phyloP scores from a whole-genome alignment of 2,113 vertebrate species.

The Prionailurus bengalensis region DNA sequence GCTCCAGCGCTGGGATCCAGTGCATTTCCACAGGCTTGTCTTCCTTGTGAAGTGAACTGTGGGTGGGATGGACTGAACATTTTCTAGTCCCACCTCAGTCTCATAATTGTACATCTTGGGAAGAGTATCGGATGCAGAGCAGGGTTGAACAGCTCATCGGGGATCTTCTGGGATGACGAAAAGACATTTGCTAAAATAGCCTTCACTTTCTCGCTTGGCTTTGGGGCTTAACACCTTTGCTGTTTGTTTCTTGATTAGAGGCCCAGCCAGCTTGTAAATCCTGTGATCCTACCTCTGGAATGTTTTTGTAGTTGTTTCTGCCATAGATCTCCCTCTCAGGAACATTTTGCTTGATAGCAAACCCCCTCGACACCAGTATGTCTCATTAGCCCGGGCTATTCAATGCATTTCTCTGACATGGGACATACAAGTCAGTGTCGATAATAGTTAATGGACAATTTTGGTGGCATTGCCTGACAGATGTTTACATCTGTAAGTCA shows the following conservation, averaged over 20 bases:
- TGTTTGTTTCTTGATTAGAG: neutral
- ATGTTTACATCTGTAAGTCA: neutral
- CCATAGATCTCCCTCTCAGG: neutral
- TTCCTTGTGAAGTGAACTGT: neutral
- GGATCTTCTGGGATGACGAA: slow-evolving; percentile 30
- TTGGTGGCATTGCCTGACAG: neutral
- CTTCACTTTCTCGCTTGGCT: neutral
- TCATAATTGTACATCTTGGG: neutral
- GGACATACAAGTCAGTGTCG: neutral
- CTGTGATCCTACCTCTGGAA: neutral
- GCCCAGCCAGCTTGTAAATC: neutral
- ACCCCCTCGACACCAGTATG: neutral
- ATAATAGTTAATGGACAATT: too few species aligned
- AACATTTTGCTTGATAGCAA: neutral
- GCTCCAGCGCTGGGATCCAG: neutral
- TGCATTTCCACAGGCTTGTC: neutral
- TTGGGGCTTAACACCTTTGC: neutral
- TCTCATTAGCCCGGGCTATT: neutral
- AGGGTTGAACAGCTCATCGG: neutral
- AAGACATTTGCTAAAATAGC: neutral
- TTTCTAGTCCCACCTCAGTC: neutral
- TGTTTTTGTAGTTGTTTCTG: neutral
- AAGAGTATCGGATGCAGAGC: neutral
- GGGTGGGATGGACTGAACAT: neutral
- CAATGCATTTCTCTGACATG: neutral